Evolutionary conservation across 2,797 vertebrate species (phyloP), one percentile per base, ranked within the genome.

Genomic region (Miichthys miiuy): DNA sequence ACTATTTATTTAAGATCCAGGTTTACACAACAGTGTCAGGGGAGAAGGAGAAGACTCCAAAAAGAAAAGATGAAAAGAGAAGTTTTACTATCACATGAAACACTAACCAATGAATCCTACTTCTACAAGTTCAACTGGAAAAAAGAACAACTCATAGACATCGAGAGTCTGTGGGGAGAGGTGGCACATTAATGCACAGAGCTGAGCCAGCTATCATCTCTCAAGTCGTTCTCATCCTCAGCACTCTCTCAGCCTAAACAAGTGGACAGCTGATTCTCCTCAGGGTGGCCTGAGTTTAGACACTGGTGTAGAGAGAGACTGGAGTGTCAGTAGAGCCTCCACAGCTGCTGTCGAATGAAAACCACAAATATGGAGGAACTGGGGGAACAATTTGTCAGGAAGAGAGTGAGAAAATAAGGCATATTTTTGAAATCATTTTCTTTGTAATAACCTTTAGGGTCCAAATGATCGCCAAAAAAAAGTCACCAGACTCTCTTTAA

Each of bases 181-280:
- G 56, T 42, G 44, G 34, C 47, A 66, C 18, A 66, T 66, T 41
- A 70, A 55, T 27, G 51, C 44, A 23, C 46, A 20, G 30, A 55
- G 48, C 55, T 1, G 3, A 72, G 66, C 55, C 73, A 57, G 46
- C 54, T 52, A 21, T 38, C 75, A 13, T 61, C 68, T 21, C 34
- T 72, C 70, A 52, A 65, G 82, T 79, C 76, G 3, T 42, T 2
- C 79, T 78, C 83, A 57, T 87, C 82, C n/a, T 74, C 84, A 13
- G 56, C 74, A 64, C 58, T 75, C 76, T 68, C 80, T 79, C 72
- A 72, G 79, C 72, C 76, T 81, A 84, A 88, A 91, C 81, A 88
- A 47, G 75, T 6, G 14, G 58, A 79, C 88, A 88, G 87, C 83
- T 88, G 88, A 89, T 69, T 84, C 80, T 67, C 73, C 79, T 90